Evolutionary conservation across 2,113 vertebrate genomes (phyloP), one percentile per base, ranked within the genome.

Genomic region (Diadophis punctatus): DNA sequence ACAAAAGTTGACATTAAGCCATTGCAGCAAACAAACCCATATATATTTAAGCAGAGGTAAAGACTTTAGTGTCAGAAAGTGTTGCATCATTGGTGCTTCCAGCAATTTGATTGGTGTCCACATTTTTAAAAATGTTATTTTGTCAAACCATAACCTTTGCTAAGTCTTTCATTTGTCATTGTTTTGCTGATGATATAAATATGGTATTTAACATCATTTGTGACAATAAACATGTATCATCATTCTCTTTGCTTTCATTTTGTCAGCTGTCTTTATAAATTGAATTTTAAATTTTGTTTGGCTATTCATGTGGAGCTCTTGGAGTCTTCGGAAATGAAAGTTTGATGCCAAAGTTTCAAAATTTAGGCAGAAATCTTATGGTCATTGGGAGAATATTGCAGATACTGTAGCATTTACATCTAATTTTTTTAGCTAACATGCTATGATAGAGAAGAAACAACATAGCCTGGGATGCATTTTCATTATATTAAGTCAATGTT

Each of bases 121-220:
- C 96, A 97, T 98, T 97, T 97, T 97, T 97, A 96, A 93, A 97
- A 98, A 98, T 97, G 97, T 97, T 98, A 96, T 97, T 97, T 98
- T 98, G 98, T 97, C 96, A 97, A 97, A 97, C 97, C 97, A 95
- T 98, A 98, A 98, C 98, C 98, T 98, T 98, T 98, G 97, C 98
- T 94, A 96, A 97, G 96, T 97, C 97, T 97, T 98, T 98, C 98
- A 98, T 98, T 98, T 98, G 97, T 98, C 98, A 98, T 98, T 97
- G 98, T 98, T 98, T 98, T 98, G 96, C 95, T 96, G 97, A 98
- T 97, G 97, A 97, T 97, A 97, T 97, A 96, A 96, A 96, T 92
- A 94, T 97, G 95, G 95, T 96, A 96, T 96, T 97, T 97, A 97
- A 97, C 95, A 96, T 97, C 97, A 96, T 96, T 94, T 97, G 94